These are phyloP conservation scores for Drosophila nigritarsus DNA, from an alignment of 2,888 invertebrate genomes.

Conservation along the genomic window DNA sequence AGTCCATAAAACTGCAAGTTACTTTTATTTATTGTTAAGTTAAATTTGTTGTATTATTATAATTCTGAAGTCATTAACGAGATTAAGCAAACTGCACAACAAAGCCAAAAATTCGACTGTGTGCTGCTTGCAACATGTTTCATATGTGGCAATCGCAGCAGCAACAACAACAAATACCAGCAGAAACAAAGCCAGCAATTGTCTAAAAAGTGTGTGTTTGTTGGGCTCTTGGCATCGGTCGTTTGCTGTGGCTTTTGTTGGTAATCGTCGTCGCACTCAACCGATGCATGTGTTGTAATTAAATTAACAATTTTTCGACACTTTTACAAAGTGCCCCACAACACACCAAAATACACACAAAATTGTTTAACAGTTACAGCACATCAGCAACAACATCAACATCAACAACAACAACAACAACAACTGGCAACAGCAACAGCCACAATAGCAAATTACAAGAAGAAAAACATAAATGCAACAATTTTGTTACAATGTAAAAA, in stretches of 20 bases:
- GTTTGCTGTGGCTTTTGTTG: slow-evolving; percentile 55
- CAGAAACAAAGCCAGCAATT: slow-evolving; percentile 57
- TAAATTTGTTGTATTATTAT: slow-evolving; percentile 38
- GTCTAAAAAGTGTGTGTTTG: slow-evolving; percentile 54
- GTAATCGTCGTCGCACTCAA: slow-evolving; percentile 72
- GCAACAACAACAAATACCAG: slow-evolving; percentile 29
- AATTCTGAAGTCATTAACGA: slow-evolving; percentile 48
- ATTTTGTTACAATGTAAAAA: slow-evolving; percentile 63
- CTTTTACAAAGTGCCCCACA: slow-evolving; percentile 65
- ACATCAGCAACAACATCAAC: slow-evolving; percentile 20
- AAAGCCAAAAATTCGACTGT: slow-evolving; percentile 24
- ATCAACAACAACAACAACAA: slow-evolving; percentile 41
- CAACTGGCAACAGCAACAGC: slow-evolving; percentile 2
- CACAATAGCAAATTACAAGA: slow-evolving; percentile 38
- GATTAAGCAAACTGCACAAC: slow-evolving; percentile 19
- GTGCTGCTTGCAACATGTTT: slow-evolving; percentile 63
- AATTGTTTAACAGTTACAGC: slow-evolving; percentile 59
- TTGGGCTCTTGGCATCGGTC: slow-evolving; percentile 41
- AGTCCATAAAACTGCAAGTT: slow-evolving; percentile 2
- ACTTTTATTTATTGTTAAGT: slow-evolving; percentile 27
- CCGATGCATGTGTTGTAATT: slow-evolving; percentile 75
- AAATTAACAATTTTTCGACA: slow-evolving; percentile 75
- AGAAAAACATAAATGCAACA: slow-evolving; percentile 26
- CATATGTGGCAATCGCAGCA: slow-evolving; percentile 64
- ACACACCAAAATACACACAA: slow-evolving; percentile 14